Evolutionary conservation across 2,888 invertebrate genomes (phyloP).

Genomic region (Lithophane socia): DNA sequence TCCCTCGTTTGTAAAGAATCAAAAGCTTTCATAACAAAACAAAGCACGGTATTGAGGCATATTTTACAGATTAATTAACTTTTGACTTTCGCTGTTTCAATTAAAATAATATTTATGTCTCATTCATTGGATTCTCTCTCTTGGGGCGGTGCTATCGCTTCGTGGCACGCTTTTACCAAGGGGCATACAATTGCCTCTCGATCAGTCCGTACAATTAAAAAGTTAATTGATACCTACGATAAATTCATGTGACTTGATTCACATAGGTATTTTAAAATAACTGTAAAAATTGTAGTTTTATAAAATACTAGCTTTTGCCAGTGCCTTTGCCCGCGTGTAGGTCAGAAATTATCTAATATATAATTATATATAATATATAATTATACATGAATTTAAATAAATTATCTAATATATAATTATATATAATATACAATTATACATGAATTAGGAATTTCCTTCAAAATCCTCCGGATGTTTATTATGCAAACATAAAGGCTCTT

Average conservation of each 20-base stretch:
- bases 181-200: not conserved
- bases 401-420: no score
- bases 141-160: slow-evolving; percentile 5
- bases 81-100: not conserved
- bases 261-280: no score
- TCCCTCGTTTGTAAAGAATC: not conserved
- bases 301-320: not conserved
- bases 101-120: not conserved
- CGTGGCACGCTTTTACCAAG: not conserved
- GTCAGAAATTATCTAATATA: no score
- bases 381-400: no score
- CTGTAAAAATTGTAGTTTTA: not conserved
- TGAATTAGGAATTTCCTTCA: no score
- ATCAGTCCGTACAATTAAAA: not conserved
- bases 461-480: no score
- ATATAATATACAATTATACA: no score
- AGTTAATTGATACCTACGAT: not conserved
- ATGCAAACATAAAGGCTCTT: no score
- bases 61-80: slow-evolving; percentile 3
- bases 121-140: slow-evolving; percentile 4
- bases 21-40: not conserved
- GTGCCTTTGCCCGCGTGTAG: no score
- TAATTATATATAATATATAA: no score
- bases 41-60: no score
- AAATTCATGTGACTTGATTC: not conserved